Conservation (phyloP, 2,888 invertebrate genomes). For the Drosophila parthenogenetica region DNA sequence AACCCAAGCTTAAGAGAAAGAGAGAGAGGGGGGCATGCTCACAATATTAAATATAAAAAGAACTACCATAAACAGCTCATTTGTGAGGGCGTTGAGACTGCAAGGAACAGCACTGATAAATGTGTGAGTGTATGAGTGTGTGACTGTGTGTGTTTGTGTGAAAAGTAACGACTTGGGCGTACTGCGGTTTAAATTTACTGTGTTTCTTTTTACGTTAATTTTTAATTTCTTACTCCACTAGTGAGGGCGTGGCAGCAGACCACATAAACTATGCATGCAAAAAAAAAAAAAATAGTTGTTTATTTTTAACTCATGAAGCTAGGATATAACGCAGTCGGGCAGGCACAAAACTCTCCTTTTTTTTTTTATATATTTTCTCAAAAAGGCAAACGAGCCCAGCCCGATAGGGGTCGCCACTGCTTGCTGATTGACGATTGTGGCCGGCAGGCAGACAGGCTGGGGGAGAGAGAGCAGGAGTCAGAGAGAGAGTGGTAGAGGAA, state of each 20-base stretch:
- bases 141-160: not conserved
- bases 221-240: not conserved
- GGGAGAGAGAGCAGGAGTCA: not conserved
- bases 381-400: conserved; percentile 48
- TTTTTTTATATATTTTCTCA: conserved; percentile 22
- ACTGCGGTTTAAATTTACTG: conserved; percentile 31
- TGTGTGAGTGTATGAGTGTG: conserved; percentile 1
- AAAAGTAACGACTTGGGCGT: conserved; percentile 25
- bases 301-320: not conserved
- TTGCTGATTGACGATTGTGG: conserved; percentile 26
- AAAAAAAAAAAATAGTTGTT: not conserved
- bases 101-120: conserved; percentile 27
- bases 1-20: conserved; percentile 44
- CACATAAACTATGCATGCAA: too few species aligned
- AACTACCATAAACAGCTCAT: conserved; percentile 14
- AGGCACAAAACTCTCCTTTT: conserved; percentile 31
- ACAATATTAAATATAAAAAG: conserved; percentile 17
- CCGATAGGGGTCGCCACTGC: conserved; percentile 21
- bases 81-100: conserved; percentile 36
- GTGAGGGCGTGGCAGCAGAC: too few species aligned
- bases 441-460: not conserved
- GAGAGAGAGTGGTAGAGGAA: not conserved
- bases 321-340: too few species aligned
- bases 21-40: conserved; percentile 23
- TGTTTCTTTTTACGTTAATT: conserved; percentile 4